Evolutionary conservation across 2,888 invertebrate genomes (phyloP).

Genomic region (Eutolmus rufibarbis): DNA sequence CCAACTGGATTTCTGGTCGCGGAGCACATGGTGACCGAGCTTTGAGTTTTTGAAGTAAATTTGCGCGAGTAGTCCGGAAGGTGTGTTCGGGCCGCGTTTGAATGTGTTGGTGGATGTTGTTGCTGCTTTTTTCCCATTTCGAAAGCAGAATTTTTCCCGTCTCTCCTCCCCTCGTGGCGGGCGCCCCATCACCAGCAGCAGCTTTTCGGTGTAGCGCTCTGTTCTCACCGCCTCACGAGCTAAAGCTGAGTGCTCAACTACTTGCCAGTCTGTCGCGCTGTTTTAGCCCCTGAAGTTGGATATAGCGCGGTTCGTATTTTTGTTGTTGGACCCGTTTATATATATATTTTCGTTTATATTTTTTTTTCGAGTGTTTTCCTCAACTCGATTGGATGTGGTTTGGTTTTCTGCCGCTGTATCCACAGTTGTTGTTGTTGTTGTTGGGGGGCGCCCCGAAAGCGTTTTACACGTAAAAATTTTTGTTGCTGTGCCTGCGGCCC

Average conservation of each 20-base stretch:
- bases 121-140: neutral
- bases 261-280: neutral
- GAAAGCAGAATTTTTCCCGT: neutral
- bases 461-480: neutral
- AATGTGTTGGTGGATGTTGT: neutral
- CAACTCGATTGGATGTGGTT: neutral
- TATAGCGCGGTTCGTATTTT: neutral
- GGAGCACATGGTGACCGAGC: conserved; percentile 13
- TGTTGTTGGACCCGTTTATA: neutral
- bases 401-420: neutral
- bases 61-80: neutral
- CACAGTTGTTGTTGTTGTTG: neutral
- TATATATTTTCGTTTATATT: neutral
- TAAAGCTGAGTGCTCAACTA: neutral
- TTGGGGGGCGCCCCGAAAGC: neutral
- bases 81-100: too few relatives aligned
- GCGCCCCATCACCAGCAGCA: neutral
- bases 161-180: conserved; percentile 10
- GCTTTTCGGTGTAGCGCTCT: neutral
- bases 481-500: neutral
- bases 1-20: neutral
- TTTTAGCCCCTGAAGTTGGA: neutral
- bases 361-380: neutral
- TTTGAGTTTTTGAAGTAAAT: neutral
- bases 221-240: neutral